Base-by-base conservation (phyloP, 2,797 vertebrate species). In the Chromis chromis region DNA sequence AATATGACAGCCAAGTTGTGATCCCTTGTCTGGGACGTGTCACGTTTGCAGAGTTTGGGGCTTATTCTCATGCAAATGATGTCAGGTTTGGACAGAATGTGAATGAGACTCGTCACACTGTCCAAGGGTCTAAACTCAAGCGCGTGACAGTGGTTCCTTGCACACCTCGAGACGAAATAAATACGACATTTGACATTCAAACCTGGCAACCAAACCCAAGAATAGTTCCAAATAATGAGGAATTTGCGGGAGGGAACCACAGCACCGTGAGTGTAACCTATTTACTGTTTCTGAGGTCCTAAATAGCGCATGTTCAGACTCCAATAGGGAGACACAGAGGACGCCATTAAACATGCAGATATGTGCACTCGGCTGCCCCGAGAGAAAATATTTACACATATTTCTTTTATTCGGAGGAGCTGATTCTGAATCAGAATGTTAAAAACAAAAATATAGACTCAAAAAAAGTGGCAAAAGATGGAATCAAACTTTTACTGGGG, bases 41-140 rank as follows among this genome's bases (percentile, higher is more conserved):
- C 92, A 93, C 90, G 82, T 92, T 89, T 78, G 85, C 88, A 87
- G 88, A 93, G 88, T 93, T 93, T 92, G 88, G 90, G 31, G 87
- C 91, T 92, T 92, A 92, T 94, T 94, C 89, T 93, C 91, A 94
- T 94, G 93, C 93, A 93, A 94, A 94, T 94, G 87, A 93, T 93
- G 93, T 91, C 91, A 92, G 88, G 75, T 91, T 91, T 91, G 92
- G 92, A 94, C 89, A 89, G 91, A 92, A 93, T 93, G 92, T 94
- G 93, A 94, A 94, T 94, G 93, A 94, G 92, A 91, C 92, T 94
- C 91, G 85, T 93, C 93, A 93, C 91, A 89, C 82, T 91, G 93
- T 93, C 93, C 92, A 80, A 86, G 83, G 85, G 80, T 84, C 89
- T 90, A 85, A 91, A 86, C 83, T 82, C 63, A 49, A 74, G 55